These are phyloP conservation scores for Ophthalmolycus amberensis DNA, from an alignment of 2,113 vertebrate genomes.

Conservation along the genomic window DNA sequence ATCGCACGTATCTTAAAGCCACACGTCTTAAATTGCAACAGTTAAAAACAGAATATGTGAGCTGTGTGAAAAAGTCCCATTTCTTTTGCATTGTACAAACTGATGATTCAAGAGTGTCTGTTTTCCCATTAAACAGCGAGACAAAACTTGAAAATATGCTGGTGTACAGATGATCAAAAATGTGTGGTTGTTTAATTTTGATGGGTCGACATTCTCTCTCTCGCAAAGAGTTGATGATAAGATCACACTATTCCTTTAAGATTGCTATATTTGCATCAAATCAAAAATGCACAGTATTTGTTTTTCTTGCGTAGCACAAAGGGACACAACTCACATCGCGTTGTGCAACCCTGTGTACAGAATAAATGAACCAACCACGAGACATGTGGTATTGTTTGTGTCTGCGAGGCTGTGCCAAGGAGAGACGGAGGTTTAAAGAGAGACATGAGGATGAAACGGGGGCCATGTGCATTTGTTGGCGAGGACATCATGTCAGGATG, in stretches of 20 bases:
- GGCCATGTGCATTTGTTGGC: slow-evolving; percentile 15
- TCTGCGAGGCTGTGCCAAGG: neutral
- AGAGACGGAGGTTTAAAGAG: slow-evolving; percentile 12
- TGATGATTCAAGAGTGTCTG: neutral
- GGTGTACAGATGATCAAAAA: neutral
- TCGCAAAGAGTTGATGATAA: neutral
- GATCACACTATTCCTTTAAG: neutral
- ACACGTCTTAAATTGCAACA: neutral
- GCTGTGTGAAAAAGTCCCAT: neutral
- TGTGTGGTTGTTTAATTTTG: neutral
- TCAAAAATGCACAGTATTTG: neutral
- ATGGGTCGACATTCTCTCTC: neutral
- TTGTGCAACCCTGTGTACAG: neutral
- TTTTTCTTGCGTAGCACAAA: neutral
- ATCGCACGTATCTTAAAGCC: too few relatives aligned
- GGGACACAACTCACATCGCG: neutral
- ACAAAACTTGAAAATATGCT: neutral
- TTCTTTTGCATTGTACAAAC: neutral
- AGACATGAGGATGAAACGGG: neutral
- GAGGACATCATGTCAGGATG: slow-evolving; percentile 32
- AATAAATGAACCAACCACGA: neutral
- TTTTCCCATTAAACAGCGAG: neutral
- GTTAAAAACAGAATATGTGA: neutral
- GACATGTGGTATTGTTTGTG: neutral
- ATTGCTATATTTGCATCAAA: neutral